A percentile compares a stretch with the other conserved stretches of the same genome.
These are phyloP conservation scores for Ictalurus furcatus DNA, from an alignment of 2,113 vertebrate genomes.

Conservation along the genomic window DNA sequence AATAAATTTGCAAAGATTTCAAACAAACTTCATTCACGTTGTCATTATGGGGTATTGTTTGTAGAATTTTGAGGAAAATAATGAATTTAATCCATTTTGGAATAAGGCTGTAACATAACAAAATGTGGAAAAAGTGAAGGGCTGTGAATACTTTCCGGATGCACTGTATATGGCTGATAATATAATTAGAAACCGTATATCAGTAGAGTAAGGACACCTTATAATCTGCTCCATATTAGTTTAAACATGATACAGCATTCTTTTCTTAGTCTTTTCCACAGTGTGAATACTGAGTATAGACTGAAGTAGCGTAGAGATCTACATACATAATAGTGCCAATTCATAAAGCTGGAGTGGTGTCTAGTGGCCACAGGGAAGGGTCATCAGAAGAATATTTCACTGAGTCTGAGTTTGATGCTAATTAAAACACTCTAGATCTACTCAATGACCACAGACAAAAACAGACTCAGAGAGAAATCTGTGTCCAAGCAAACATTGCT, in stretches of 20 bases:
- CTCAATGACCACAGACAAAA: not conserved
- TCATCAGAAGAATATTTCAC: too few species aligned
- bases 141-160: too few species aligned
- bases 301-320: not conserved
- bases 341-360: not conserved
- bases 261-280: not conserved
- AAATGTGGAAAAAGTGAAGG: too few species aligned
- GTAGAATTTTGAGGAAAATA: too few species aligned
- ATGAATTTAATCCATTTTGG: too few species aligned
- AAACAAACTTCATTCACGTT: too few species aligned
- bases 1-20: too few species aligned
- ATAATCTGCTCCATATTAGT: not conserved
- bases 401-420: not conserved
- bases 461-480: not conserved
- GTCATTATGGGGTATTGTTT: too few species aligned
- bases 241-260: not conserved
- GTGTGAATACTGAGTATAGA: not conserved
- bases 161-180: not conserved
- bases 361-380: not conserved
- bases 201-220: not conserved
- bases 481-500: not conserved
- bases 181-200: not conserved
- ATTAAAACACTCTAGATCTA: not conserved
- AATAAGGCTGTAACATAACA: too few species aligned
- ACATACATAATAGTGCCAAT: not conserved